Base-by-base conservation (phyloP, 2,113 vertebrate species). In the Tyrannus savana region DNA sequence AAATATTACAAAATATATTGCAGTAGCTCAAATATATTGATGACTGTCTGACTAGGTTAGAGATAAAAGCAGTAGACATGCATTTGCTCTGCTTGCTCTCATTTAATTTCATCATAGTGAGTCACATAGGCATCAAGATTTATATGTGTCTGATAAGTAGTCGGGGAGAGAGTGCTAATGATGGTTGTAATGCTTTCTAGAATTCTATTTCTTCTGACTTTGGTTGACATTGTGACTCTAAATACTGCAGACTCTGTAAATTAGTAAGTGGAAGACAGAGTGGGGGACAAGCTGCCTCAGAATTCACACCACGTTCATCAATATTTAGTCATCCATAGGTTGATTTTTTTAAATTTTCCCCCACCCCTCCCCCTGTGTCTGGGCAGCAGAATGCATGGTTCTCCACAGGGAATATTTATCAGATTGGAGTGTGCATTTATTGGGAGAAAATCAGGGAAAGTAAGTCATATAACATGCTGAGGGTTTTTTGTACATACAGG, bases 51-150 rank as follows among this genome's bases (percentile, higher is more conserved):
- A 75, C 62, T 93, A 73, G 41, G 46, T 95, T 96, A 82, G 93
- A 96, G 91, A 95, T 88, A 88, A 95, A 94, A 94, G 59, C 72
- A 85, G 85, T 76, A 92, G 89, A 94, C 80, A 69, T 90, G 72
- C 76, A 91, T 96, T 97, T 94, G 60, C 63, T 95, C 84, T 93
- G 74, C 92, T 95, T 94, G 67, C 58, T 94, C 85, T 78, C 88
- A 93, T 97, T 96, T 95, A 89, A 94, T 96, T 96, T 94, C 92
- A 96, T 89, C 95, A 91, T 69, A 80, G 89, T 95, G 95, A 96
- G 84, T 96, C 95, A 96, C 74, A 96, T 28, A 95, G 72, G 80
- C 95, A 89, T 96, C 89, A 93, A 91, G 94, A 96, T 97, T 95
- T 94, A 96, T 96, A 88, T 96, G 76, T 4, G 41, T 96, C 82